These are phyloP conservation scores for Drosophila meridionalis DNA, from an alignment of 2,888 invertebrate genomes.

Conservation along the genomic window DNA sequence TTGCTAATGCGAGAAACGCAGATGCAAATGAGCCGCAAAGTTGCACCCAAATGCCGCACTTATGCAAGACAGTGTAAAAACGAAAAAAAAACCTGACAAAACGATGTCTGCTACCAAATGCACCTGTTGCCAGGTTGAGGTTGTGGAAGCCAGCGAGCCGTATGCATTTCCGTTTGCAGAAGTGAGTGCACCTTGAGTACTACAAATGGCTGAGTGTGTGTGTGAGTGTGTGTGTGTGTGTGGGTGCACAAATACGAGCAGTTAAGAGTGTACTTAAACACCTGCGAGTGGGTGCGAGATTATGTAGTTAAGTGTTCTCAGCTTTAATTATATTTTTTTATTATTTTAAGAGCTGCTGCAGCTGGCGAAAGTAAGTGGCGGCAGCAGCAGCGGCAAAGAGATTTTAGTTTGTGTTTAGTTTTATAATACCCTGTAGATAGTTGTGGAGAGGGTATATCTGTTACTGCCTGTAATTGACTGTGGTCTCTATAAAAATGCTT, in stretches of 20 bases:
- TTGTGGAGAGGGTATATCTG: neutral
- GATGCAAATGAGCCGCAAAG: constrained; percentile 66
- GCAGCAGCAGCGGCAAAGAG: constrained; percentile 7
- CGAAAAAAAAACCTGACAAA: constrained; percentile 11
- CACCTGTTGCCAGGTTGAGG: constrained; percentile 48
- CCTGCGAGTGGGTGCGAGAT: constrained; percentile 36
- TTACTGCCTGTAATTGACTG: neutral
- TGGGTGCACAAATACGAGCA: constrained; percentile 22
- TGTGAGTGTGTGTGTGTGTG: constrained; percentile 7
- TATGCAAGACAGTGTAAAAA: constrained; percentile 13
- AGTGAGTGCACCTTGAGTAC: constrained; percentile 20
- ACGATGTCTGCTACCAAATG: constrained; percentile 48
- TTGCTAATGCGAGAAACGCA: constrained; percentile 64
- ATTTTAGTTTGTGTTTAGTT: constrained; percentile 19
- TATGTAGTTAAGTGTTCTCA: constrained; percentile 49
- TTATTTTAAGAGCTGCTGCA: constrained; percentile 10
- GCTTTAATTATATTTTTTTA: constrained; percentile 20
- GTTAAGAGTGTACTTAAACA: constrained; percentile 8
- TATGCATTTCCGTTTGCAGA: constrained; percentile 73
- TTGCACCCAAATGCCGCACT: constrained; percentile 48
- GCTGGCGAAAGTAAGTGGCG: constrained; percentile 65
- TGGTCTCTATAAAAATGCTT: neutral
- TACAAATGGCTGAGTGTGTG: neutral
- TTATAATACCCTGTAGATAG: neutral
- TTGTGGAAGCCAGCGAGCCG: constrained; percentile 71